phyloP scores from a whole-genome alignment of 2,113 vertebrate genomes.

The Empidonax traillii region DNA sequence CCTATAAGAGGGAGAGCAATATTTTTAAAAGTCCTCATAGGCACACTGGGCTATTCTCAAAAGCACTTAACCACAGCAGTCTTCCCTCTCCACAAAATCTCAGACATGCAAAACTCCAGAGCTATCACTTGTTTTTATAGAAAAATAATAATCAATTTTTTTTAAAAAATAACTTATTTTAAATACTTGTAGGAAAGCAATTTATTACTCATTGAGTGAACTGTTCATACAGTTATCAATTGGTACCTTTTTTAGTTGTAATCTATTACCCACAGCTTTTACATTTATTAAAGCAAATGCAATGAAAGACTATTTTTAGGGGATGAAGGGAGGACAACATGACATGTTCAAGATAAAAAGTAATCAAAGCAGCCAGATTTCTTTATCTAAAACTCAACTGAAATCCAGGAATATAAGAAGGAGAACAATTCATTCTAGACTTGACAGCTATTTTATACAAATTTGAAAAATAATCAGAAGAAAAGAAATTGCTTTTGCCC shows the following conservation, averaged over 20 bases:
- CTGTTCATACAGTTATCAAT: background rate
- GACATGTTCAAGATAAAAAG: slow-evolving; percentile 22
- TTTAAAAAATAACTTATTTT: background rate
- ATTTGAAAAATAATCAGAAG: slow-evolving; percentile 20
- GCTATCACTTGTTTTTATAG: background rate
- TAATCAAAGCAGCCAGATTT: slow-evolving; percentile 9
- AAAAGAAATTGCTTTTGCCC: background rate
- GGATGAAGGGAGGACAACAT: background rate
- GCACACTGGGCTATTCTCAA: background rate
- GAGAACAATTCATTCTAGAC: background rate
- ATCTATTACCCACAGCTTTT: slow-evolving; percentile 8
- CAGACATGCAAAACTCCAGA: background rate
- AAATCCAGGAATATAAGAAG: background rate
- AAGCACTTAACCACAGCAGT: background rate
- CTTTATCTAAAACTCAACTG: slow-evolving; percentile 7
- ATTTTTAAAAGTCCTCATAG: background rate
- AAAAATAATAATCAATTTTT: slow-evolving; percentile 15
- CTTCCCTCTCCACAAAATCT: background rate
- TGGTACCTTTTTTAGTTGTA: slow-evolving; percentile 19
- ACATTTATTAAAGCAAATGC: slow-evolving; percentile 27
- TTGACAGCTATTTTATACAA: background rate
- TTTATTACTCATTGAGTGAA: background rate
- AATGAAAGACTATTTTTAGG: slow-evolving; percentile 9
- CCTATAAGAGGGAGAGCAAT: background rate
- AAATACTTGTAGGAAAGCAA: background rate